Conservation (phyloP, 2,113 vertebrate species). For the Barbus barbus region DNA sequence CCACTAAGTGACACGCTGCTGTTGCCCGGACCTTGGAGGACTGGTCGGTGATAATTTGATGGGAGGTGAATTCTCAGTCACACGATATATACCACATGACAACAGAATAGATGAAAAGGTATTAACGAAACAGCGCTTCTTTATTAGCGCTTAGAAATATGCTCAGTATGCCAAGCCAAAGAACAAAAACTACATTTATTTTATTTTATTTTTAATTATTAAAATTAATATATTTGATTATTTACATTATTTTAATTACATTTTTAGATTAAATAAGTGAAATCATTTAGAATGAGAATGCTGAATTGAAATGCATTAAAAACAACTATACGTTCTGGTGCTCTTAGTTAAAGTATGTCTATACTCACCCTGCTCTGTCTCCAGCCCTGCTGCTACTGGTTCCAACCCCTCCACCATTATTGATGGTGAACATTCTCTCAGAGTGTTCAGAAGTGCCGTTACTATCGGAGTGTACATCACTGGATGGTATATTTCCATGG, state of each 20-base stretch:
- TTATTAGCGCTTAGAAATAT: not conserved
- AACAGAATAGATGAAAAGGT: not conserved
- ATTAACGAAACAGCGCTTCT: not conserved
- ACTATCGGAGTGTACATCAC: conserved; percentile 6
- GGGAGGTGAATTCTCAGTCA: not conserved
- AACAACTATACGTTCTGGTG: not conserved
- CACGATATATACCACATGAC: not conserved
- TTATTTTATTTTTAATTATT: not conserved
- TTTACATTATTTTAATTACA: too few species aligned
- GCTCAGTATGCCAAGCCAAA: not conserved
- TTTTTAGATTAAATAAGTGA: too few species aligned
- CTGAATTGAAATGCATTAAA: not conserved
- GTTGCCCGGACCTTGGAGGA: not conserved
- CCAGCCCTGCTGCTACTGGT: conserved; percentile 1
- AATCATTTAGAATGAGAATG: too few species aligned
- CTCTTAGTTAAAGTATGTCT: not conserved
- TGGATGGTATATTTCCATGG: not conserved
- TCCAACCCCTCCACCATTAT: conserved; percentile 28
- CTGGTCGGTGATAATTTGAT: not conserved
- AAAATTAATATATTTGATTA: too few species aligned
- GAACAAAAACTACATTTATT: not conserved
- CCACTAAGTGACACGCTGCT: not conserved
- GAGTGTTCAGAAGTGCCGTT: conserved; percentile 2
- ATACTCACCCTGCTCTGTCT: conserved; percentile 19
- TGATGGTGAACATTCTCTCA: conserved; percentile 29